These are phyloP conservation scores for Trichosurus vulpecula DNA, from an alignment of 2,797 vertebrate genomes.

Conservation along the genomic window DNA sequence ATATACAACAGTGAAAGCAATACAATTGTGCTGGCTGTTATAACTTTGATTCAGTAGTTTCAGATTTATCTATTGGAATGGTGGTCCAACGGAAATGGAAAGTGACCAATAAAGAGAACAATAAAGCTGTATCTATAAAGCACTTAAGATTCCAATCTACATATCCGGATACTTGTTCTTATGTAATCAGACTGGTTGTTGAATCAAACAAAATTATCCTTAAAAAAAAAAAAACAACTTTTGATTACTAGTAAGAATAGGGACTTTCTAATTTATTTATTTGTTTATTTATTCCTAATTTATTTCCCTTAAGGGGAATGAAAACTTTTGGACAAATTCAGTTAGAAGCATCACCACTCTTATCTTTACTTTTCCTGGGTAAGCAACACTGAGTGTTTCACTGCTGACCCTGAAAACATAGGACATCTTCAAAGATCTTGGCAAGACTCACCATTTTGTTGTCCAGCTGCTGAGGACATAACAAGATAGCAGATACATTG, in stretches of 20 bases:
- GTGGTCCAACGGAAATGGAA: not conserved
- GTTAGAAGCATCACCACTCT: not conserved
- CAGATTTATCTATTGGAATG: conserved; percentile 16
- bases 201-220: not conserved
- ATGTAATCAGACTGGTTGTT: not conserved
- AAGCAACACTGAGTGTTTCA: not conserved
- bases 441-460: conserved; percentile 63
- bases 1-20: not conserved
- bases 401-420: conserved; percentile 54
- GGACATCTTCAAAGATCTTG: conserved; percentile 51
- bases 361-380: not conserved
- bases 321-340: conserved; percentile 27
- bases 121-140: not conserved
- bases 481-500: conserved; percentile 57
- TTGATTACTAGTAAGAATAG: not conserved
- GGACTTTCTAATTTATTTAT: not conserved
- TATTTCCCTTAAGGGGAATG: conserved; percentile 22
- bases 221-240: not conserved
- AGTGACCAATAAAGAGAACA: conserved; percentile 20
- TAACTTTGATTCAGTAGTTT: conserved; percentile 2
- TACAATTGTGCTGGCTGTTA: not conserved
- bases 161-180: not conserved
- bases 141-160: not conserved
- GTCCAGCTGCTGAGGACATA: conserved; percentile 67
- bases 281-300: not conserved